Evolutionary conservation across 1,140 invertebrate species (phyloP), one percentile per base, ranked within the genome.

Genomic region (Planococcus citri): DNA sequence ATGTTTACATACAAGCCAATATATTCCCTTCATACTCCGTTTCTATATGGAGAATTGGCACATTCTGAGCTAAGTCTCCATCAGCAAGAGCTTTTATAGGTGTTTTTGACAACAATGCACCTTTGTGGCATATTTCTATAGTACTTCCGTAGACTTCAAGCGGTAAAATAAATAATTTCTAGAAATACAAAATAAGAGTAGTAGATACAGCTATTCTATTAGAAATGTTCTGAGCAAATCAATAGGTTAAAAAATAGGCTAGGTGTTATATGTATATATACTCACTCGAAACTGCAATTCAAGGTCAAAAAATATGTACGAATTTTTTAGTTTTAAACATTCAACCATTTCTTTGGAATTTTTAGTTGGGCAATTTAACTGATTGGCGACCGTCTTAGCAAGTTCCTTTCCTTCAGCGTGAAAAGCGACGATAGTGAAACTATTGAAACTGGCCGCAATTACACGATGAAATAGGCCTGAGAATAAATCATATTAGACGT

Each of bases 281-380:
- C 41, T 51, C 17, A 51, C 41, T 17, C n/a, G 41, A 51, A 9
- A 51, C 17, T 51, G 41, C 17, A 51, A 20, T 3, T 51, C 41
- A n/a, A 9, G 17, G 17, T 51, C 41, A 20, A 51, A 51, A 20
- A 51, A 9, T 51, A 20, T 6, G 3, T 17, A 4, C 6, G 17
- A 14, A 51, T 51, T 51, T 20, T n/a, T 51, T 51, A 2, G 12
- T 20, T 83, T 81, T 0, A 94, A 78, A 78, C 91, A 93, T 22
- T 84, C 82, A 1, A 90, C 78, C 77, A 92, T 83, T n/a, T 84
- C 80, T 70, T 78, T 74, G 38, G 73, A 82, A 68, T 78, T 79
- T 37, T 74, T 68, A 17, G 79, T 83, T 0, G 85, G 83, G 76
- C 90, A 94, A 71, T 89, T 89, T 1, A 93, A 77, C 3, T 83